phyloP scores from a whole-genome alignment of 2,888 invertebrate genomes.

The Campaea margaritaria region DNA sequence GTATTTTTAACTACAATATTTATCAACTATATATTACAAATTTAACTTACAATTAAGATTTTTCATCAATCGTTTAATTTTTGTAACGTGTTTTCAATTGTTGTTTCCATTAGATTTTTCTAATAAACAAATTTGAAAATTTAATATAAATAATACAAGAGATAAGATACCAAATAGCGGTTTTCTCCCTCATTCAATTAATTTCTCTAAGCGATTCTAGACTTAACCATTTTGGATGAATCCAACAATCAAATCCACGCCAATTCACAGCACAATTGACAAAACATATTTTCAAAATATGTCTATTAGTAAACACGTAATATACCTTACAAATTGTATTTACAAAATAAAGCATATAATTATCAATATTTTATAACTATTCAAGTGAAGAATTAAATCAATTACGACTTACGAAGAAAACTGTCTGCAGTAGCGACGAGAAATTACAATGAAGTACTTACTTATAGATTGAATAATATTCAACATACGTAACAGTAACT shows the following conservation, averaged over 20 bases:
- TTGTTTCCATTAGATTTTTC: slow-evolving; percentile 49
- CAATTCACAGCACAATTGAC: slow-evolving; percentile 83
- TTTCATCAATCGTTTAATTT: slow-evolving; percentile 77
- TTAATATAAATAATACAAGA: slow-evolving; percentile 21
- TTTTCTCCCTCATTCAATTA: slow-evolving; percentile 14
- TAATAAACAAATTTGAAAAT: slow-evolving; percentile 22
- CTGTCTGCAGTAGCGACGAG: slow-evolving; percentile 39
- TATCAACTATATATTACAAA: slow-evolving; percentile 85
- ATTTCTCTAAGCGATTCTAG: slow-evolving; percentile 8
- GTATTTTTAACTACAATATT: slow-evolving; percentile 83
- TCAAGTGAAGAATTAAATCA: slow-evolving; percentile 66
- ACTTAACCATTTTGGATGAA: slow-evolving; percentile 44
- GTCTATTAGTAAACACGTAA: slow-evolving; percentile 82
- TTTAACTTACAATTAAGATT: slow-evolving; percentile 78
- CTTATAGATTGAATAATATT: no score
- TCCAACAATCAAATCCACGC: slow-evolving; percentile 67
- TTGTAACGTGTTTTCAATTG: slow-evolving; percentile 63
- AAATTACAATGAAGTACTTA: neutral
- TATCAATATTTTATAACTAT: slow-evolving; percentile 56
- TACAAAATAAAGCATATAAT: slow-evolving; percentile 81
- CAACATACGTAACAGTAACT: no score
- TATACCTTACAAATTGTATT: slow-evolving; percentile 82
- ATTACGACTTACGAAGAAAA: slow-evolving; percentile 47
- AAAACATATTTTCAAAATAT: slow-evolving; percentile 85
- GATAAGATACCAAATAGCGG: neutral